A percentile compares a stretch with the other conserved stretches of the same genome.
Evolutionary conservation across 1,140 invertebrate species (phyloP).

Genomic region (Drosophila punjabiensis): DNA sequence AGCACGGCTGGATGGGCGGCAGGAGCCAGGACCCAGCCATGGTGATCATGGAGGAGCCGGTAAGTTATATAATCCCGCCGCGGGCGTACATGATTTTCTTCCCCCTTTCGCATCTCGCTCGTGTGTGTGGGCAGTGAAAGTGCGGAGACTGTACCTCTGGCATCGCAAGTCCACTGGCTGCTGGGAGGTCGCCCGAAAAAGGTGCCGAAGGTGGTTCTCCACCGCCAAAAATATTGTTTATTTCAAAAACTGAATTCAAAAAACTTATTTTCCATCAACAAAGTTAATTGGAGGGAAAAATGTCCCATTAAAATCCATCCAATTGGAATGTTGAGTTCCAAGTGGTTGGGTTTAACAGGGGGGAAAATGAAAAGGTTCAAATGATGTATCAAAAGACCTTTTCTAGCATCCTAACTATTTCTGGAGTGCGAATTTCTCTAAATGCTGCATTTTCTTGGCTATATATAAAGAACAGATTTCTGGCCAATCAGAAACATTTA

Average conservation of each 20-base stretch:
- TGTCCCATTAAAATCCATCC: conserved; percentile 1
- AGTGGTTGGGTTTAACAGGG: neutral
- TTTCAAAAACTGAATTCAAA: neutral
- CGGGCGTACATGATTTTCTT: neutral
- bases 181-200: neutral
- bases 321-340: conserved; percentile 6
- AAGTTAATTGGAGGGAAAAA: neutral
- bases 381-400: no score
- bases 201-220: neutral
- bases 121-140: conserved; percentile 59
- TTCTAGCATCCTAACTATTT: no score
- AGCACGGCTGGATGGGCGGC: conserved; percentile 33
- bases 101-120: conserved; percentile 10
- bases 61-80: conserved; percentile 76
- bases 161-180: neutral
- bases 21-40: conserved; percentile 42
- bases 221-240: neutral
- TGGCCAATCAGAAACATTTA: conserved; percentile 29
- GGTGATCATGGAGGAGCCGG: conserved; percentile 78
- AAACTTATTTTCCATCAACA: neutral
- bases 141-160: conserved; percentile 74
- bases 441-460: neutral
- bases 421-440: no score
- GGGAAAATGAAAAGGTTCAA: neutral
- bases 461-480: conserved; percentile 1